These are phyloP conservation scores for Atta cephalotes DNA, from an alignment of 1,140 invertebrate genomes.

Conservation along the genomic window DNA sequence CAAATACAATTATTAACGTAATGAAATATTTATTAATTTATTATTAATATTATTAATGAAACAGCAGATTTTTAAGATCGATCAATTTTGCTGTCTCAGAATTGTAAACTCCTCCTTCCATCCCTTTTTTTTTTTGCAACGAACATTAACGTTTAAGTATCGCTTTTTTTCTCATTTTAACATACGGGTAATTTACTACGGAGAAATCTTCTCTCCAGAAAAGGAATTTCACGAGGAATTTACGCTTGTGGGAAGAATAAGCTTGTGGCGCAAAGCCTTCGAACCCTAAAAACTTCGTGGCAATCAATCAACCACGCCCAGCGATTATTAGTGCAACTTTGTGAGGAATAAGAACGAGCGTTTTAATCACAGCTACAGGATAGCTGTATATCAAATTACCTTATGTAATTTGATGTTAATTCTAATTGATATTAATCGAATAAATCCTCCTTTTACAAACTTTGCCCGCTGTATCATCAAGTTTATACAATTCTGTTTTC, in stretches of 20 bases:
- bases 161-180: conserved; percentile 2
- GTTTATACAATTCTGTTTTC: background rate
- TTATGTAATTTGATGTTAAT: conserved; percentile 2
- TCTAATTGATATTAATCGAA: conserved; percentile 30
- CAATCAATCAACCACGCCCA: conserved; percentile 39
- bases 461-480: background rate
- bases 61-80: background rate
- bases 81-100: background rate
- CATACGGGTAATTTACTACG: conserved; percentile 14
- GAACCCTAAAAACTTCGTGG: conserved; percentile 29
- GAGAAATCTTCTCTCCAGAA: background rate
- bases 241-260: conserved; percentile 15
- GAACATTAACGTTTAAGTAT: background rate
- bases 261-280: background rate
- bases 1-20: background rate
- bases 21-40: conserved; percentile 4
- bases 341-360: conserved; percentile 1
- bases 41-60: background rate
- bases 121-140: background rate
- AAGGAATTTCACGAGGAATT: conserved; percentile 34
- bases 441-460: background rate
- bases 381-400: conserved; percentile 3
- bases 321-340: conserved; percentile 41
- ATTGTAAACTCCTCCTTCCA: background rate
- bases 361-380: conserved; percentile 22